These are phyloP conservation scores for Drosophila setifemur DNA, from an alignment of 1,140 invertebrate species.

Conservation along the genomic window DNA sequence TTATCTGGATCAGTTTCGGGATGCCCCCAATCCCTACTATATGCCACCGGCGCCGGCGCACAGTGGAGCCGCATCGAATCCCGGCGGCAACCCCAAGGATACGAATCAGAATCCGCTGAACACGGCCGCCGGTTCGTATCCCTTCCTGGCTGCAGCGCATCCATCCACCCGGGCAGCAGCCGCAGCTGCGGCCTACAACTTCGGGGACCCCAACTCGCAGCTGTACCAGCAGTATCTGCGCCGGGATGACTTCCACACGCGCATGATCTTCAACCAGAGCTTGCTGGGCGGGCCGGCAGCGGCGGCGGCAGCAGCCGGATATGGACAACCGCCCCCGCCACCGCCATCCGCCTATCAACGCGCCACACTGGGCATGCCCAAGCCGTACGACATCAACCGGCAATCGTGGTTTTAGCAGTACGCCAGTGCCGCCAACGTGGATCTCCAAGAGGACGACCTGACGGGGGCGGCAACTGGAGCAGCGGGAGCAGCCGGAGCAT, in stretches of 20 bases:
- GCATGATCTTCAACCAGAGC: slow-evolving; percentile 85
- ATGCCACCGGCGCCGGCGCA: slow-evolving; percentile 84
- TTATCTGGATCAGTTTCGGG: slow-evolving; percentile 86
- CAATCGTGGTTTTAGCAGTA: slow-evolving; percentile 82
- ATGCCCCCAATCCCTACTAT: slow-evolving; percentile 84
- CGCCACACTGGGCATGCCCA: slow-evolving; percentile 85
- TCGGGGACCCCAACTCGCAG: slow-evolving; percentile 85
- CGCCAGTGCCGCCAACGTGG: slow-evolving; percentile 77
- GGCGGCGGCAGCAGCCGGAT: slow-evolving; percentile 80
- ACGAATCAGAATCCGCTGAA: slow-evolving; percentile 63
- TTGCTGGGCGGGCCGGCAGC: slow-evolving; percentile 83
- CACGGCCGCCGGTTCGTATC: slow-evolving; percentile 66
- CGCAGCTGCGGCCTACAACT: slow-evolving; percentile 84
- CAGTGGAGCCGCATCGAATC: slow-evolving; percentile 81
- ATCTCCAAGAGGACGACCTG: slow-evolving; percentile 68
- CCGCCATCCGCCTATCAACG: slow-evolving; percentile 85
- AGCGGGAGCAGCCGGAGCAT: slow-evolving; percentile 5
- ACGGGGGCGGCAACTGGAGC: slow-evolving; percentile 57
- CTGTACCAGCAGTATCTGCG: slow-evolving; percentile 88
- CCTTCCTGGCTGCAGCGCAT: slow-evolving; percentile 81
- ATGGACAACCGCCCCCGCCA: slow-evolving; percentile 84
- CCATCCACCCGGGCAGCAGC: slow-evolving; percentile 80
- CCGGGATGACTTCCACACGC: slow-evolving; percentile 84
- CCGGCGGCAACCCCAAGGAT: slow-evolving; percentile 75
- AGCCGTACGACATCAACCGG: slow-evolving; percentile 85